Evolutionary conservation across 2,113 vertebrate species (phyloP), one percentile per base, ranked within the genome.

Genomic region (Platanista minor): DNA sequence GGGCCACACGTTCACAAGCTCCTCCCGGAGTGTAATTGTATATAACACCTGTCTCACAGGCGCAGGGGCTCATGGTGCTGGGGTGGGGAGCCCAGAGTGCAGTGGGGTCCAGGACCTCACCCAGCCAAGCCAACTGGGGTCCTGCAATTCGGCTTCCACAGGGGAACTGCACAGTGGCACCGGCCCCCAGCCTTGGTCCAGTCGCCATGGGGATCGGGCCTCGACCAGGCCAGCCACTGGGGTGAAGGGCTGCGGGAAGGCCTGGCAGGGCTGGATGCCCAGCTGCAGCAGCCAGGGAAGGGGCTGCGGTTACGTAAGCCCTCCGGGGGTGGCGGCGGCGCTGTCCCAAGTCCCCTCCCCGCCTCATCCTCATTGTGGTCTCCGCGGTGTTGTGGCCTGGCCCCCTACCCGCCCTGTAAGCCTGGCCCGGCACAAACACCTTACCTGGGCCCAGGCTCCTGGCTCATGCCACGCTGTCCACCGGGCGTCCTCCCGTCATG

Each of bases 361-460:
- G 61, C 67, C 72, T 39, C 83, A 78, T 95, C 78, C 90, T 86
- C 96, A 77, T 90, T 93, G 96, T 92, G 94, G 82, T 81, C 59
- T 64, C 77, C 10, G 46, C 21, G 4, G 62, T 41, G 36, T 6
- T 54, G 23, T 83, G 94, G 85, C 78, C 82, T 66, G 83, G 78
- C 88, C 85, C 90, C 74, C 69, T 61, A 69, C 91, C 41, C 5
- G 20, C 41, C 74, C 64, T 72, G 15, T 23, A 59, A 8, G 74
- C 86, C 72, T 27, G 83, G 75, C 41, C 64, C 33, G 20, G 72
- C 87, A 72, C 84, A 9, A 80, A 74, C 96, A 25, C 97, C 98
- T 98, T 98, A 99, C 99, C 98, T 98, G 90, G 97, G 97, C 92
- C 43, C 61, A 57, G 91, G 95, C 82, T 94, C 96, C 96, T 85